Evolutionary conservation across 2,113 vertebrate species (phyloP).

Genomic region (Anas platyrhynchos): DNA sequence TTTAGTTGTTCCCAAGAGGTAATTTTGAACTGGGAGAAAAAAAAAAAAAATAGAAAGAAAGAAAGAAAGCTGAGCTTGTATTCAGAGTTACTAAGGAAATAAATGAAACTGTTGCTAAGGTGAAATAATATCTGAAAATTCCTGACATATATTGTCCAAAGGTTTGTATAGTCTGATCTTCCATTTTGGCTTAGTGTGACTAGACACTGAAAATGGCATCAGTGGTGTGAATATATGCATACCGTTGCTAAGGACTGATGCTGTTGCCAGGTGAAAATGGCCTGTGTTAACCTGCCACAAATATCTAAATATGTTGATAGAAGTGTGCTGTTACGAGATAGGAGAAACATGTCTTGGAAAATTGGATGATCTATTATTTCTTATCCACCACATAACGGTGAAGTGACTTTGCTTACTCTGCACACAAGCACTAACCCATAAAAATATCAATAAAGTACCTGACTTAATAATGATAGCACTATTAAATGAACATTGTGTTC

Average conservation of each 20-base stretch:
- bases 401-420: constrained; percentile 1
- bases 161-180: constrained; percentile 53
- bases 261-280: constrained; percentile 46
- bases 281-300: constrained; percentile 51
- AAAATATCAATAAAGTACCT: constrained; percentile 15
- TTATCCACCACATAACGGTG: not conserved
- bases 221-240: not conserved
- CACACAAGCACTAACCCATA: not conserved
- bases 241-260: constrained; percentile 48
- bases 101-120: constrained; percentile 53
- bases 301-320: constrained; percentile 47
- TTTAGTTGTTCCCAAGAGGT: constrained; percentile 5
- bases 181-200: constrained; percentile 38
- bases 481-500: constrained; percentile 29
- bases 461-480: not conserved
- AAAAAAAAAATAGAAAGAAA: not conserved
- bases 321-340: constrained; percentile 6
- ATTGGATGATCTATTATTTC: constrained; percentile 33
- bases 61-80: not conserved
- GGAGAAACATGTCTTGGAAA: constrained; percentile 37
- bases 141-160: constrained; percentile 7
- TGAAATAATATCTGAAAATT: constrained; percentile 52
- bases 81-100: constrained; percentile 51
- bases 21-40: not conserved
- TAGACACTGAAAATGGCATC: constrained; percentile 26